These are phyloP conservation scores for Andrena camellia DNA, from an alignment of 2,888 invertebrate species.

Conservation along the genomic window DNA sequence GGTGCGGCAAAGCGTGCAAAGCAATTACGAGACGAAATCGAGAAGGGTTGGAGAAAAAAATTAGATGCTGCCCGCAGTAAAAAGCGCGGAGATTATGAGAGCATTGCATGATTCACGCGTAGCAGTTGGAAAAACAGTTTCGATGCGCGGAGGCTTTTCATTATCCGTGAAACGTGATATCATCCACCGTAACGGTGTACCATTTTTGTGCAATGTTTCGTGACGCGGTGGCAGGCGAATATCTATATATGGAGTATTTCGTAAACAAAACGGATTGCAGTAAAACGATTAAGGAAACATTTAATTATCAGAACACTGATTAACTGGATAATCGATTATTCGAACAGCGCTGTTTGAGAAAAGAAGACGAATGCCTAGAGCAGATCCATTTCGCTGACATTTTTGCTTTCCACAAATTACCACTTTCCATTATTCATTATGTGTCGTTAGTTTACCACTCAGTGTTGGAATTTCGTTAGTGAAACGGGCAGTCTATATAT, in stretches of 20 bases:
- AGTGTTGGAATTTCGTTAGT: too few relatives aligned
- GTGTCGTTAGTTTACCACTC: too few relatives aligned
- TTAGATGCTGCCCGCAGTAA: conserved; percentile 67
- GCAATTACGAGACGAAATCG: conserved; percentile 63
- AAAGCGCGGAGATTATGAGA: conserved; percentile 74
- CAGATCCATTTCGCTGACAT: too few relatives aligned
- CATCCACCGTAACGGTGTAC: conserved; percentile 28
- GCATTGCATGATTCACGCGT: conserved; percentile 73
- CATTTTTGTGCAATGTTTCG: conserved; percentile 28
- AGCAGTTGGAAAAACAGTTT: conserved; percentile 71
- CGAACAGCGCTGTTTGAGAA: too few relatives aligned
- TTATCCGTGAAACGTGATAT: conserved; percentile 47
- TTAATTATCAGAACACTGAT: too few relatives aligned
- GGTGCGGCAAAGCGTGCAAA: conserved; percentile 68
- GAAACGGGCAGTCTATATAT: too few relatives aligned
- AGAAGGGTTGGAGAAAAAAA: conserved; percentile 50
- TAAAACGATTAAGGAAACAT: too few relatives aligned
- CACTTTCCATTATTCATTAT: too few relatives aligned
- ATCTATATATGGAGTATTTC: conserved; percentile 9
- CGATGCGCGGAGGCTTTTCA: conserved; percentile 52
- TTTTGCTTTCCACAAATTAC: too few relatives aligned
- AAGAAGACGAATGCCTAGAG: too few relatives aligned
- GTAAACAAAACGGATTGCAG: not conserved
- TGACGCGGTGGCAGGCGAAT: not conserved
- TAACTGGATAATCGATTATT: too few relatives aligned